phyloP scores from a whole-genome alignment of 1,140 invertebrate genomes.

The Hermatobates lingyangjiaoensis region DNA sequence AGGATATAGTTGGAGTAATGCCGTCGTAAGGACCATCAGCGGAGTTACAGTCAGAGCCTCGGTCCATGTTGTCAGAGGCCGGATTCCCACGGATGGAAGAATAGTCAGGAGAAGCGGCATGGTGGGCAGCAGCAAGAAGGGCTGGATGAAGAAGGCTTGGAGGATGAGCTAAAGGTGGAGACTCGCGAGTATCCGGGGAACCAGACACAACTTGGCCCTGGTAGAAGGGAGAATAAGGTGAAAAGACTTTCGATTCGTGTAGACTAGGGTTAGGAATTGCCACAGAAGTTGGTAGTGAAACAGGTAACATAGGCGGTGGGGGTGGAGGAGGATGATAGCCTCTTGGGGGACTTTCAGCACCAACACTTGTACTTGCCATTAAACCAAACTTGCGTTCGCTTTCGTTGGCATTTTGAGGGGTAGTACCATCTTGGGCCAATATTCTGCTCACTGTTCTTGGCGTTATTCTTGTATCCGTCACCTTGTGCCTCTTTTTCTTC shows the following conservation, averaged over 20 bases:
- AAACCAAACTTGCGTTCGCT: slow-evolving; percentile 22
- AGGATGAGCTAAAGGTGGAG: slow-evolving; percentile 20
- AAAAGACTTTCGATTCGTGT: slow-evolving; percentile 85
- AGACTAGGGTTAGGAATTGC: slow-evolving; percentile 90
- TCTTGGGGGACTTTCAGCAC: slow-evolving; percentile 36
- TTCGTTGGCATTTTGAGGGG: slow-evolving; percentile 23
- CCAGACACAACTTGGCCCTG: slow-evolving; percentile 18
- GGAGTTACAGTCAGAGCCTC: slow-evolving; percentile 72
- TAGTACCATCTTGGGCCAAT: slow-evolving; percentile 55
- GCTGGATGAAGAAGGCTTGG: slow-evolving; percentile 37
- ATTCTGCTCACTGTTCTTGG: slow-evolving; percentile 74
- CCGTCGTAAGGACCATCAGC: slow-evolving; percentile 71
- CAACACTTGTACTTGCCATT: slow-evolving; percentile 23
- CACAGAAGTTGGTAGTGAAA: slow-evolving; percentile 77
- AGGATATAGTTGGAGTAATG: slow-evolving; percentile 87
- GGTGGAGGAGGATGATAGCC: slow-evolving; percentile 50
- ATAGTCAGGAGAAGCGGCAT: slow-evolving; percentile 50
- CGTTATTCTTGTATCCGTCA: slow-evolving; percentile 87
- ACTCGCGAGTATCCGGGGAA: slow-evolving; percentile 19
- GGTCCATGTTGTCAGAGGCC: slow-evolving; percentile 46
- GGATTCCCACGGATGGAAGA: slow-evolving; percentile 36
- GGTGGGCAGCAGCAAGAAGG: slow-evolving; percentile 52
- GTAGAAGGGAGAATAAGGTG: slow-evolving; percentile 74
- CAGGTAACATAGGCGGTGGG: slow-evolving; percentile 66
- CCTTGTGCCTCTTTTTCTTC: slow-evolving; percentile 92